Evolutionary conservation across 2,113 vertebrate genomes (phyloP).

Genomic region (Ctenodactylus gundi): DNA sequence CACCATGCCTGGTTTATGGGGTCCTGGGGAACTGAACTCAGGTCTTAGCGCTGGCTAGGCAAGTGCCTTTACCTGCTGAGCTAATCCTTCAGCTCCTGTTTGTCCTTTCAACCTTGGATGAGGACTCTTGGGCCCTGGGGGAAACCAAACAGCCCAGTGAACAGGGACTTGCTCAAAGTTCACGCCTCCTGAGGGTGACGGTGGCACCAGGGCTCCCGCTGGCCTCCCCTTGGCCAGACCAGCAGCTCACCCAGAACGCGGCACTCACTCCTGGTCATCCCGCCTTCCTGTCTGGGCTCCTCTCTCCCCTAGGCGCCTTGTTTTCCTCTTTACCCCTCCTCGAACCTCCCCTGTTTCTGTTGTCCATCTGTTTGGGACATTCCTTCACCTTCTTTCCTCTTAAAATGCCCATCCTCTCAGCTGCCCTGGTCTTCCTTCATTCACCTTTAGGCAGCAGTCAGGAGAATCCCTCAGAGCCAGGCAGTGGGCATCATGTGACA

Average conservation of each 20-base stretch:
- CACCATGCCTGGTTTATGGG: no score
- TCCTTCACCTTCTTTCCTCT: background rate
- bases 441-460: background rate
- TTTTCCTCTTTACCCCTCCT: background rate
- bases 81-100: no score
- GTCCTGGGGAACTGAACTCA: no score
- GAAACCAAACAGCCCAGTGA: background rate
- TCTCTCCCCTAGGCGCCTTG: background rate
- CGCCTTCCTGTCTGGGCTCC: background rate
- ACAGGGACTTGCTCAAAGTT: background rate
- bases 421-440: background rate
- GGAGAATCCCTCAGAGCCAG: background rate
- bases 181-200: no score
- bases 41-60: no score
- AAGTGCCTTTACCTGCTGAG: no score
- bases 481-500: background rate
- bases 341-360: background rate
- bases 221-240: no score
- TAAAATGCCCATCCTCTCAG: background rate
- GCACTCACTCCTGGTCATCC: no score
- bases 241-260: no score
- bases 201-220: no score
- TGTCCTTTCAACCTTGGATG: fast-evolving
- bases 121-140: background rate
- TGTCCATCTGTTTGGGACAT: background rate